phyloP scores from a whole-genome alignment of 92 coral and sea anemone genomes.

The Virgularia gustaviana region DNA sequence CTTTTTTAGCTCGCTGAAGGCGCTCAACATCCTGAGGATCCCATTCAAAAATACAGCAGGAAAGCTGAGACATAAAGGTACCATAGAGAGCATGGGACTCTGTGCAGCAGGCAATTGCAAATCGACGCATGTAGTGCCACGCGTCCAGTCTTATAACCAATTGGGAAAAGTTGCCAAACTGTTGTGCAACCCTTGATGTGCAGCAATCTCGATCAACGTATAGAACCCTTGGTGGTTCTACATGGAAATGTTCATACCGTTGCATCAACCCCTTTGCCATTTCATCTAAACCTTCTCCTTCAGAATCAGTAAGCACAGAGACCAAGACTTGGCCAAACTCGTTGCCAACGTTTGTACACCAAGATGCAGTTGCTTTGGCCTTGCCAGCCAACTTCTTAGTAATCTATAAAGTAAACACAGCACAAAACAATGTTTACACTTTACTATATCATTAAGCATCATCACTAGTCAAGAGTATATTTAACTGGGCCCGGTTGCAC shows the following conservation, averaged over 20 bases:
- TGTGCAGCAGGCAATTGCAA: constrained; percentile 33
- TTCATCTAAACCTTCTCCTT: constrained; percentile 26
- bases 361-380: constrained; percentile 18
- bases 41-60: constrained; percentile 44
- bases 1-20: constrained; percentile 37
- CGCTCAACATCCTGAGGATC: constrained; percentile 38
- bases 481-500: no score
- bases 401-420: neutral
- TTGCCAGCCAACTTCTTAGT: constrained; percentile 23
- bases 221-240: constrained; percentile 12
- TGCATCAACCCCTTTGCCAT: constrained; percentile 9
- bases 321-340: no score
- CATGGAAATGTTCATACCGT: neutral
- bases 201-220: constrained; percentile 52
- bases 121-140: constrained; percentile 47
- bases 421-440: neutral
- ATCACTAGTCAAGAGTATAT: no score
- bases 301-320: constrained; percentile 9
- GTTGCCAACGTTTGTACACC: no score
- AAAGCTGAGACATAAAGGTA: constrained; percentile 42
- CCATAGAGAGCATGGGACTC: constrained; percentile 53
- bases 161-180: constrained; percentile 15
- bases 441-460: no score
- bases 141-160: constrained; percentile 43
- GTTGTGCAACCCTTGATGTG: neutral